phyloP scores from a whole-genome alignment of 92 coral and sea anemone genomes.

The Galaxea fascicularis region DNA sequence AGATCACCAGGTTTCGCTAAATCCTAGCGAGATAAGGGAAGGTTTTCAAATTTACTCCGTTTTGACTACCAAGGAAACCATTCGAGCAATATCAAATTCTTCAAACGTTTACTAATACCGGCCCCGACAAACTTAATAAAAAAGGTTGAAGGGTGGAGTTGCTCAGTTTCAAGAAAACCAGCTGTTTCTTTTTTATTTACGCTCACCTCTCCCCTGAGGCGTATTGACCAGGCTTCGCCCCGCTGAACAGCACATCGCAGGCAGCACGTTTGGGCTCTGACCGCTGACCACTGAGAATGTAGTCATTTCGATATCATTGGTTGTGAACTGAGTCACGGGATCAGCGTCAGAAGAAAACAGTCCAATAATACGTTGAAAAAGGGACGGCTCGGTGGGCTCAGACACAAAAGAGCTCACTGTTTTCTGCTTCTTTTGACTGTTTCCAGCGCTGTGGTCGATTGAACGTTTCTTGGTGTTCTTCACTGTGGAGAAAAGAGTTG shows the following conservation, averaged over 20 bases:
- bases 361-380: slow-evolving; percentile 63
- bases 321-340: slow-evolving; percentile 1
- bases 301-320: slow-evolving; percentile 70
- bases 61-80: too few species aligned
- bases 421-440: slow-evolving; percentile 28
- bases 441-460: neutral
- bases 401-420: neutral
- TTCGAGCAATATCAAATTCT: too few species aligned
- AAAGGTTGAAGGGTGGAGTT: too few species aligned
- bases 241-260: slow-evolving; percentile 46
- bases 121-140: too few species aligned
- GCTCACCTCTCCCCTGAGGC: slow-evolving; percentile 18
- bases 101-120: too few species aligned
- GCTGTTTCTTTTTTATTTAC: too few species aligned
- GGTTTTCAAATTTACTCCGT: too few species aligned
- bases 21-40: too few species aligned
- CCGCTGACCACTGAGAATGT: slow-evolving; percentile 51
- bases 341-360: slow-evolving; percentile 41
- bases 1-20: too few species aligned
- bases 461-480: slow-evolving; percentile 17
- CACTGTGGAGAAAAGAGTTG: neutral
- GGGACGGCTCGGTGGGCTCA: slow-evolving; percentile 45
- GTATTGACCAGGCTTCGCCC: slow-evolving; percentile 20
- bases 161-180: too few species aligned
- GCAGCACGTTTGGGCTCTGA: slow-evolving; percentile 64